These are phyloP conservation scores for Cheirogaleus medius DNA, from an alignment of 2,113 vertebrate species.

Conservation along the genomic window DNA sequence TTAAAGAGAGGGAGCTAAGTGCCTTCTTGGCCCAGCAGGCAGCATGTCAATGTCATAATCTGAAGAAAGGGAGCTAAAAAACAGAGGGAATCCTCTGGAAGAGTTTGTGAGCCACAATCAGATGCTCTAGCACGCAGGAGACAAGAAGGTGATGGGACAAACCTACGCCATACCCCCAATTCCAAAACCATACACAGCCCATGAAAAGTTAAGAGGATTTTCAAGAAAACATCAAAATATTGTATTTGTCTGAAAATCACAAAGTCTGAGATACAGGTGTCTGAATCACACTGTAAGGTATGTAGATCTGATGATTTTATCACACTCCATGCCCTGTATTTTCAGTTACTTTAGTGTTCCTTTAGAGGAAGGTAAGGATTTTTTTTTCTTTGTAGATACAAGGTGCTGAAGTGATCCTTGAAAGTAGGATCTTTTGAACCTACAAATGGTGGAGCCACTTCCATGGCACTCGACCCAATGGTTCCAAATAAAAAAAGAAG, in stretches of 20 bases:
- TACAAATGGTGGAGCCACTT: not conserved
- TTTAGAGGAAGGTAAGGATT: not conserved
- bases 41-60: too few relatives aligned
- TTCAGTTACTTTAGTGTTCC: not conserved
- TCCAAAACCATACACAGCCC: not conserved
- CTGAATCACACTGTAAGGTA: not conserved
- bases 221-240: not conserved
- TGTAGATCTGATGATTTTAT: not conserved
- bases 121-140: not conserved
- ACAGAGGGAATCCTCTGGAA: not conserved
- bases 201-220: not conserved
- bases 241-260: not conserved
- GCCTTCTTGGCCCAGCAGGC: too few relatives aligned
- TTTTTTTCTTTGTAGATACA: not conserved
- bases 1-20: not conserved
- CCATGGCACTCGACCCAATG: not conserved
- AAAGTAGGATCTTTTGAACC: not conserved
- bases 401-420: not conserved
- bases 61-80: not conserved
- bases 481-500: not conserved
- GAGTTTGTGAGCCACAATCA: not conserved
- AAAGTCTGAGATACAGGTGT: not conserved
- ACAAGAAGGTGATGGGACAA: not conserved
- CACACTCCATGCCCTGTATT: not conserved
- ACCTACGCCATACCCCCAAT: not conserved